Evolutionary conservation across 2,888 invertebrate genomes (phyloP), one percentile per base, ranked within the genome.

Genomic region (Mesodorylaimus sp.): DNA sequence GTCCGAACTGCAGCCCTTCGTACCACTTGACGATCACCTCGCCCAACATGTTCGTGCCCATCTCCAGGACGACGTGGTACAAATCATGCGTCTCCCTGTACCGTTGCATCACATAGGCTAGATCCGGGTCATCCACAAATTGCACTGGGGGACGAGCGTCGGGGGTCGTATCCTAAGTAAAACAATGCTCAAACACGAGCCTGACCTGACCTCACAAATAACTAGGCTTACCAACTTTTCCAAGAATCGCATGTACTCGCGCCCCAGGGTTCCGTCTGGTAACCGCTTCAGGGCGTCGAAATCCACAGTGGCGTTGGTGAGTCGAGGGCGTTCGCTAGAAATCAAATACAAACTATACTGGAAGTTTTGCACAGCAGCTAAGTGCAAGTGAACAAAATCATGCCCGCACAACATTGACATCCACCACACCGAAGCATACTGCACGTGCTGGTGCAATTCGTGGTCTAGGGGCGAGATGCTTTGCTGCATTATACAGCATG

Each of bases 11-110:
- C 51, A 95, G 76, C 1, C 83, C 95, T 75, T 97, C 97, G 45
- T 97, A 78, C 88, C 93, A 93, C 72, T 97, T 97, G 3, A 97
- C 83, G 13, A 85, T 78, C 3, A 93, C 88, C 76, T 93, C 77
- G 47, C 77, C 69, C 32, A 89, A 71, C 85, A 89, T 86, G 60
- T 83, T 83, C 13, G 88, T 91, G 36, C 84, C 88, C 87, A 93
- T 91, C 57, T 79, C 79, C 38, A 95, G 75, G 21, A 83, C 73
- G 0, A 89, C 80, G 70, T 97, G 97, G 51, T 85, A 78, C 56
- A 97, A 75, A 72, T 97, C 97, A 68, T 97, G 97, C 7, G 84
- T 81, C 73, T 97, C 93, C 56, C 97, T 77, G 66, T 99, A 99
- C 49, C 97, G 75, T 68, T 89, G 87, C 81, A 99, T 88, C 43